phyloP scores from a whole-genome alignment of 2,888 invertebrate genomes.

The Leptinotarsa haldemani region DNA sequence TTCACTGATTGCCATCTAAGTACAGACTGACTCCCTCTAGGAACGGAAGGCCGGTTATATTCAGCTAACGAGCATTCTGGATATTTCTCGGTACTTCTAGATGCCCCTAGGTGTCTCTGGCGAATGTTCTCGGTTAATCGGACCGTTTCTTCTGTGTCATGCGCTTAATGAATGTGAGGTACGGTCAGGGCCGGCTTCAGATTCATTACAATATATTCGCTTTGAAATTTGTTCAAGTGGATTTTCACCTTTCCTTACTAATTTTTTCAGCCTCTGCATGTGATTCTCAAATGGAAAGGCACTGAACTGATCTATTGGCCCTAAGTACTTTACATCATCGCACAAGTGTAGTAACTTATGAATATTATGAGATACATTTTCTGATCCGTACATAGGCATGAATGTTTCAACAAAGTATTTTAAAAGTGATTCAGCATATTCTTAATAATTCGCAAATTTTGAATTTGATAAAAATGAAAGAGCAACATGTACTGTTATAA shows the following conservation, averaged over 20 bases:
- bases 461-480: conserved; percentile 29
- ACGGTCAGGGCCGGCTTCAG: too few relatives aligned
- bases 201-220: too few relatives aligned
- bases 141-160: too few relatives aligned
- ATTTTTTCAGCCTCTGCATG: conserved; percentile 24
- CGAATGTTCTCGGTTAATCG: too few relatives aligned
- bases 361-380: conserved; percentile 30
- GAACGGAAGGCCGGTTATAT: too few relatives aligned
- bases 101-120: too few relatives aligned
- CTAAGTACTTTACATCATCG: conserved; percentile 33
- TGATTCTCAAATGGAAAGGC: conserved; percentile 30
- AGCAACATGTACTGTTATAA: conserved; percentile 33
- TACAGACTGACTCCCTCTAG: too few relatives aligned
- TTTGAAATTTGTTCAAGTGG: conserved; percentile 28
- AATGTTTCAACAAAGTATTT: conserved; percentile 25
- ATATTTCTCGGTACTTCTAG: too few relatives aligned
- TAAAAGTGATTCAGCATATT: conserved; percentile 22
- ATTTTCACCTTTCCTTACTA: conserved; percentile 26
- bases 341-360: conserved; percentile 40
- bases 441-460: conserved; percentile 6
- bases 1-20: too few relatives aligned
- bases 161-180: too few relatives aligned
- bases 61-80: too few relatives aligned
- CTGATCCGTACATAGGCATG: conserved; percentile 20
- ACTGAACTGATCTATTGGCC: conserved; percentile 20